Evolutionary conservation across 2,113 vertebrate genomes (phyloP).

Genomic region (Lates calcarifer): DNA sequence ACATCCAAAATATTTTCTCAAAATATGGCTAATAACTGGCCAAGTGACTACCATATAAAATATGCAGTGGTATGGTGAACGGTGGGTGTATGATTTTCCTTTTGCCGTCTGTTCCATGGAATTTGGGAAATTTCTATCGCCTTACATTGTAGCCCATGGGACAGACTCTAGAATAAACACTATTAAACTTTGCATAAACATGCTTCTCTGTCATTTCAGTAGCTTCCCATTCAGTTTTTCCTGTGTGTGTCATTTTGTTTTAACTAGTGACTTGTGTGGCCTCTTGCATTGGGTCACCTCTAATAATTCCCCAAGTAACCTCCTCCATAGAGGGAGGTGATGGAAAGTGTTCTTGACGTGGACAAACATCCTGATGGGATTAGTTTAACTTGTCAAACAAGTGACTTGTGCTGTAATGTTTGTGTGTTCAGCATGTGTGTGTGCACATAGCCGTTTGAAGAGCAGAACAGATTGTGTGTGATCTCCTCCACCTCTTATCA

Average conservation of each 20-base stretch:
- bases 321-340: slow-evolving; percentile 12
- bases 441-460: neutral
- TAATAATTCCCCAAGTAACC: slow-evolving; percentile 30
- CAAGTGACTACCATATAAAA: slow-evolving; percentile 1
- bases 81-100: slow-evolving; percentile 3
- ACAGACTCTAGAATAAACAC: slow-evolving; percentile 54
- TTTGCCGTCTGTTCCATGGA: slow-evolving; percentile 12
- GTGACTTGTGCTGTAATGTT: neutral
- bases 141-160: slow-evolving; percentile 35
- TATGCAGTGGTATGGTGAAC: neutral
- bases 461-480: slow-evolving; percentile 25
- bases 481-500: slow-evolving; percentile 55
- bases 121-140: slow-evolving; percentile 19
- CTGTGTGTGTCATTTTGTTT: slow-evolving; percentile 23
- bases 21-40: neutral
- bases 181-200: slow-evolving; percentile 49
- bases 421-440: slow-evolving; percentile 27
- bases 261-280: slow-evolving; percentile 11
- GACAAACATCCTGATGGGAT: slow-evolving; percentile 47
- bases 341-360: slow-evolving; percentile 30
- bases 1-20: neutral
- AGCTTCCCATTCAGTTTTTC: slow-evolving; percentile 31
- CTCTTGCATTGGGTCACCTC: slow-evolving; percentile 22
- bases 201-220: slow-evolving; percentile 41
- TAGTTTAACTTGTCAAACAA: slow-evolving; percentile 45